Percentiles rank a stretch among this genome's conserved stretches.
Conservation (phyloP, 92 coral and sea anemone genomes). For the Phymanthus crucifer region DNA sequence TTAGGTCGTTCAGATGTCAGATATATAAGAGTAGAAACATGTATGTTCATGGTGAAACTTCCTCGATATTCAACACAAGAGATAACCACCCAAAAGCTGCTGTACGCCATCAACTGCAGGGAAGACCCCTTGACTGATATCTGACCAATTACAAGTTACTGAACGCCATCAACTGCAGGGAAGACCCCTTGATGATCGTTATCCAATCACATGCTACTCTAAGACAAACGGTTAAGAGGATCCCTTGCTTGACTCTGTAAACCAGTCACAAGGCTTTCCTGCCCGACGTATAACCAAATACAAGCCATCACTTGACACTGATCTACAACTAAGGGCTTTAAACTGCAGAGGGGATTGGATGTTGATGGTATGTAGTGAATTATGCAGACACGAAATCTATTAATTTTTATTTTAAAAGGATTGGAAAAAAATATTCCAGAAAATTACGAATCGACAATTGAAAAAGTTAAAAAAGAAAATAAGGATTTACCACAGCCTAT, state of each 20-base stretch:
- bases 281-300: neutral
- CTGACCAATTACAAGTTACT: constrained; percentile 70
- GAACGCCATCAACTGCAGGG: constrained; percentile 90
- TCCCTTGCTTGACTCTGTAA: too few relatives aligned
- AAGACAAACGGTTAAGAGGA: constrained; percentile 41
- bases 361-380: too few relatives aligned
- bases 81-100: constrained; percentile 77
- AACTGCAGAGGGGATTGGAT: too few relatives aligned
- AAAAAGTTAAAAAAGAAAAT: neutral
- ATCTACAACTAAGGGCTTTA: too few relatives aligned
- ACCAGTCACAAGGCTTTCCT: neutral
- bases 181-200: constrained; percentile 85
- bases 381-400: too few relatives aligned
- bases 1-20: constrained; percentile 94
- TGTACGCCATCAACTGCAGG: constrained; percentile 97
- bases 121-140: constrained; percentile 96
- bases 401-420: neutral
- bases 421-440: neutral
- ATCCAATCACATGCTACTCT: constrained; percentile 74
- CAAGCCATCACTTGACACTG: neutral
- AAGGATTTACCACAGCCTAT: too few relatives aligned
- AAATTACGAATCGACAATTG: neutral
- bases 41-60: constrained; percentile 97
- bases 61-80: constrained; percentile 94
- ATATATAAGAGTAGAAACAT: constrained; percentile 96